Evolutionary conservation across 2,113 vertebrate species (phyloP).

Genomic region (Istiophorus platypterus): DNA sequence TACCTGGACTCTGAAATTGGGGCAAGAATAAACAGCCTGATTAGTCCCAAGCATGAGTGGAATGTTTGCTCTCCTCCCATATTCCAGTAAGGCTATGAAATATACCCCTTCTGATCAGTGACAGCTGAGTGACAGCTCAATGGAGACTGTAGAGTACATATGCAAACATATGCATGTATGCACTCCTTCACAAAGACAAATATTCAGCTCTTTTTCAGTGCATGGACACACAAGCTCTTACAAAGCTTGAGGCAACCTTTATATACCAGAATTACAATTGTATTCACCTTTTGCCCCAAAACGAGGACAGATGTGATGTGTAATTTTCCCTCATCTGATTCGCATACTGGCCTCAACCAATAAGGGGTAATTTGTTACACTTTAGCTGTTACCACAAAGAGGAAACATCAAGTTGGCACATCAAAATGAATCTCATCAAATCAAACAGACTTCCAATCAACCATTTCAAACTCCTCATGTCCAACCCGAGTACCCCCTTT

Average conservation of each 20-base stretch:
- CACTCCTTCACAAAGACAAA: constrained; percentile 43
- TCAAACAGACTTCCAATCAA: constrained; percentile 39
- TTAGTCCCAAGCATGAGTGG: constrained; percentile 53
- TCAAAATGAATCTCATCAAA: constrained; percentile 62
- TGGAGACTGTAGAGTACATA: constrained; percentile 30
- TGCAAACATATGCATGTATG: background rate
- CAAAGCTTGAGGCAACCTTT: constrained; percentile 12
- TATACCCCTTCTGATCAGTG: constrained; percentile 31
- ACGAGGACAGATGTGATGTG: constrained; percentile 77
- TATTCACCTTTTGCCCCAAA: constrained; percentile 56
- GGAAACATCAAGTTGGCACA: constrained; percentile 74
- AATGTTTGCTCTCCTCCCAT: constrained; percentile 58
- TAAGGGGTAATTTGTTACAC: constrained; percentile 71
- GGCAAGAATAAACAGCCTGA: constrained; percentile 61
- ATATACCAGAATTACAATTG: constrained; percentile 43
- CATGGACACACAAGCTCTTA: constrained; percentile 7
- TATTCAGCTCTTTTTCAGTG: constrained; percentile 20
- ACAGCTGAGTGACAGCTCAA: constrained; percentile 51
- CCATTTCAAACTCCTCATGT: background rate
- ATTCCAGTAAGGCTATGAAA: constrained; percentile 46
- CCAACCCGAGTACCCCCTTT: background rate
- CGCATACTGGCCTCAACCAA: constrained; percentile 57
- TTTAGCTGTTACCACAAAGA: constrained; percentile 63
- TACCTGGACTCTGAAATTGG: constrained; percentile 54
- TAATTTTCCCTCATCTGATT: constrained; percentile 78